These are phyloP conservation scores for Sebastes wilsoni DNA, from an alignment of 2,797 vertebrate genomes.

Conservation along the genomic window DNA sequence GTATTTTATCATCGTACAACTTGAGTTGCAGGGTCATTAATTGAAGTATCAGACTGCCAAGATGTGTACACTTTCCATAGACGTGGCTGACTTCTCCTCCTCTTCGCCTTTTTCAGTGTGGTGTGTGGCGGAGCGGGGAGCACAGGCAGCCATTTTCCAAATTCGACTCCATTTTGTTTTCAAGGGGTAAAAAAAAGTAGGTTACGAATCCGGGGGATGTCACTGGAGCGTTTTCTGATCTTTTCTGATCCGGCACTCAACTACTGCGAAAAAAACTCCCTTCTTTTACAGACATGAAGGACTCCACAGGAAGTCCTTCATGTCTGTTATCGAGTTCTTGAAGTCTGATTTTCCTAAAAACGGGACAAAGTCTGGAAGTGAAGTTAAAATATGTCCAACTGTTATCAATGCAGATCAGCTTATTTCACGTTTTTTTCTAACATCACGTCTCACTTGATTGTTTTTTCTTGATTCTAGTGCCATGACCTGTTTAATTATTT, in stretches of 20 bases:
- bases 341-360: not conserved
- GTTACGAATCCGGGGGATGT: slow-evolving; percentile 52
- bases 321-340: not conserved
- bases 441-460: not conserved
- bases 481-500: not conserved
- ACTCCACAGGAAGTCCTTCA: not conserved
- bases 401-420: not conserved
- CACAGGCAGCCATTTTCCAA: slow-evolving; percentile 80
- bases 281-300: not conserved
- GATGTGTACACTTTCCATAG: slow-evolving; percentile 30
- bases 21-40: slow-evolving; percentile 43
- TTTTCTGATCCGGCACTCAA: slow-evolving; percentile 19
- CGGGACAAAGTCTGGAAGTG: not conserved
- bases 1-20: slow-evolving; percentile 35
- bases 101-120: slow-evolving; percentile 31
- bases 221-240: slow-evolving; percentile 34
- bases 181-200: slow-evolving; percentile 51
- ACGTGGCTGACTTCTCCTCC: slow-evolving; percentile 38
- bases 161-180: slow-evolving; percentile 83
- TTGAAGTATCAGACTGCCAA: slow-evolving; percentile 50
- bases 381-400: not conserved
- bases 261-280: not conserved
- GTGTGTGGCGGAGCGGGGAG: slow-evolving; percentile 39
- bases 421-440: accelerated
- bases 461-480: not conserved